Conservation (phyloP, 2,888 invertebrate species). For the Drosophila borealis region DNA sequence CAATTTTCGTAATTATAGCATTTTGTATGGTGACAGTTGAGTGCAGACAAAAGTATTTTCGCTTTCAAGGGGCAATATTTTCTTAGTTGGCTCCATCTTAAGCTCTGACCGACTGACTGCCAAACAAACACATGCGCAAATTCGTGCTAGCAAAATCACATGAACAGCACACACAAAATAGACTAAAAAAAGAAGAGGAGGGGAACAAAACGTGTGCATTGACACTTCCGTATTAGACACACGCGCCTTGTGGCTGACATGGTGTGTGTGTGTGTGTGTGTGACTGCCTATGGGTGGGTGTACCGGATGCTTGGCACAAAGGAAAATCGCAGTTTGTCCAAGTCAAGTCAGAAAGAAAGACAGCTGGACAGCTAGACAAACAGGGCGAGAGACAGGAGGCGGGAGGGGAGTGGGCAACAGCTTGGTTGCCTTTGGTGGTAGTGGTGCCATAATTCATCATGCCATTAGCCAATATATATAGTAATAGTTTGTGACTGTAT, state of each 20-base stretch:
- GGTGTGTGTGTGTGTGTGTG: conserved; percentile 15
- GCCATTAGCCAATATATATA: conserved; percentile 68
- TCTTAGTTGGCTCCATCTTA: conserved; percentile 31
- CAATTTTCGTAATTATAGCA: conserved; percentile 11
- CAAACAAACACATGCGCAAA: conserved; percentile 37
- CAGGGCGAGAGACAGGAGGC: conserved; percentile 6
- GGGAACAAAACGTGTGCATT: conserved; percentile 61
- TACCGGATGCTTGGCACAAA: conserved; percentile 58
- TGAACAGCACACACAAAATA: conserved; percentile 3
- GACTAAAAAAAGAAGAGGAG: not conserved
- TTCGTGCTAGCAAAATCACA: conserved; percentile 5
- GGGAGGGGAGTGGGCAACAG: conserved; percentile 7
- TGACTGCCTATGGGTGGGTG: conserved; percentile 26
- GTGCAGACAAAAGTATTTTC: conserved; percentile 39
- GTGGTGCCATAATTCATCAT: conserved; percentile 70
- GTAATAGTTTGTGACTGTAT: conserved; percentile 50
- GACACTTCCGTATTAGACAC: conserved; percentile 77
- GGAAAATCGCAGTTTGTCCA: conserved; percentile 55
- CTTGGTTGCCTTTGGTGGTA: conserved; percentile 43
- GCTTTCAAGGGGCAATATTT: conserved; percentile 48
- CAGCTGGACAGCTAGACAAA: conserved; percentile 17
- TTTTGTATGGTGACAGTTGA: conserved; percentile 4
- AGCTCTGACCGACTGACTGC: conserved; percentile 49
- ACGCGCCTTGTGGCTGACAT: conserved; percentile 43
- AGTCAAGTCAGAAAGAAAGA: conserved; percentile 43